A percentile compares a stretch with the other conserved stretches of the same genome.
phyloP scores from a whole-genome alignment of 2,797 vertebrate species.

The Arrhamphus sclerolepis region DNA sequence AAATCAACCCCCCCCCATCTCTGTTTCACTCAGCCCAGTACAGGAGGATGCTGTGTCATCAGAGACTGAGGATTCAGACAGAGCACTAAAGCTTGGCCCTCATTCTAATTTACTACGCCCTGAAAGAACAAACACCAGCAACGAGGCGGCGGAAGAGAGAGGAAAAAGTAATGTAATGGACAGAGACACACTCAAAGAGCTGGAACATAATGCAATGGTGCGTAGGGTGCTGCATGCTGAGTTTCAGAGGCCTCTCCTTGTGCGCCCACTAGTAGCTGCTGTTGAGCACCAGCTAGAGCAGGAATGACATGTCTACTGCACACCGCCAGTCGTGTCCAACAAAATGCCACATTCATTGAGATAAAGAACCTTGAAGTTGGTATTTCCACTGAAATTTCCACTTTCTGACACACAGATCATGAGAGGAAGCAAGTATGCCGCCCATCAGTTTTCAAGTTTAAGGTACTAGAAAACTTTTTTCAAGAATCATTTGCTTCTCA shows the following conservation, averaged over 20 bases:
- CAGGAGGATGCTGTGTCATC: slow-evolving; percentile 82
- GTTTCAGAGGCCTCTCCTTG: slow-evolving; percentile 34
- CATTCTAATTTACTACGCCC: slow-evolving; percentile 77
- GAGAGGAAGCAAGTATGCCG: too few species aligned
- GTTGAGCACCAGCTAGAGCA: slow-evolving; percentile 31
- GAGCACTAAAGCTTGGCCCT: slow-evolving; percentile 76
- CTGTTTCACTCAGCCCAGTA: slow-evolving; percentile 54
- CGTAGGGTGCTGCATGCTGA: slow-evolving; percentile 41
- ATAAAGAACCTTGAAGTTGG: not conserved
- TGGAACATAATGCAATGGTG: slow-evolving; percentile 50
- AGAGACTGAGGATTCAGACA: slow-evolving; percentile 79
- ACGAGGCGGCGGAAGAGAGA: slow-evolving; percentile 23
- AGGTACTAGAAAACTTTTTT: too few species aligned
- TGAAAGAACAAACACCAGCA: slow-evolving; percentile 40
- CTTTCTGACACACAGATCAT: too few species aligned
- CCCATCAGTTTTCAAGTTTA: too few species aligned
- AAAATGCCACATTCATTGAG: slow-evolving; percentile 2
- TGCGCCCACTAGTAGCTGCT: slow-evolving; percentile 38
- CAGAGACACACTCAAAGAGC: slow-evolving; percentile 34
- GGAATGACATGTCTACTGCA: slow-evolving; percentile 27
- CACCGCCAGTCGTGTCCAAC: not conserved
- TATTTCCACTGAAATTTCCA: not conserved
- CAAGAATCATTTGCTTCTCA: too few species aligned
- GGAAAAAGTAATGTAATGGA: slow-evolving; percentile 38
- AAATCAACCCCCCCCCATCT: slow-evolving; percentile 27